Base-by-base conservation (phyloP, 1,140 invertebrate genomes). In the Drusus annulatus region DNA sequence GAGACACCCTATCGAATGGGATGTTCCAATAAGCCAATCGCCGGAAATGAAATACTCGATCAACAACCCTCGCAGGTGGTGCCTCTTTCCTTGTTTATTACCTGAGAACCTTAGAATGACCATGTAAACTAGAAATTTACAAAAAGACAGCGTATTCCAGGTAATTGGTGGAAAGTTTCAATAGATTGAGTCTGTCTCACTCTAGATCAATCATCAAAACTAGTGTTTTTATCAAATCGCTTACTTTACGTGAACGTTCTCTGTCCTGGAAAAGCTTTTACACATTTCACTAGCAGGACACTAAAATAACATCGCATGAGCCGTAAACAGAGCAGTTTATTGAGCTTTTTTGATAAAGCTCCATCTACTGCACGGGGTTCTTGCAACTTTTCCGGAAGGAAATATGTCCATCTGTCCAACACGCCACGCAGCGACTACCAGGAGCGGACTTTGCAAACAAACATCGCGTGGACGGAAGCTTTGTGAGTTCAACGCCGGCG, bases 381-480 rank as follows among this genome's bases (percentile, higher is more conserved):
- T 45, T 45, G 10, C 5, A 1, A 10, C 36, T 45, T 45, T 45
- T 45, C 36, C 10, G 10, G 36, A 56, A 10, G 10, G n/a, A 17
- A 56, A 17, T 21, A 17, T 56, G n/a, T 56, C 54, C 54, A 56
- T 10, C 54, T 56, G 54, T 56, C 54, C n/a, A 10, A 17, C 54
- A 56, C 19, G 54, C 54, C 54, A 56, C 54, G 3, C 56, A 23
- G 17, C 56, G 19, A 19, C 19, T 17, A 19, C 23, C 56, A 60
- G 56, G 56, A 23, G 56, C 17, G 17, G 17, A 60, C 56, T 60
- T 60, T 19, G 17, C 19, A 60, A 60, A 60, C 56, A 60, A 60
- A 60, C 16, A 10, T 8, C 54, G 17, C 54, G n/a, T 56, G 17
- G n/a, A 58, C 17, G 54, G 19, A 21, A 8, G 56, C 56, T 45